phyloP scores from a whole-genome alignment of 2,888 invertebrate genomes.

The Lapara coniferarum region DNA sequence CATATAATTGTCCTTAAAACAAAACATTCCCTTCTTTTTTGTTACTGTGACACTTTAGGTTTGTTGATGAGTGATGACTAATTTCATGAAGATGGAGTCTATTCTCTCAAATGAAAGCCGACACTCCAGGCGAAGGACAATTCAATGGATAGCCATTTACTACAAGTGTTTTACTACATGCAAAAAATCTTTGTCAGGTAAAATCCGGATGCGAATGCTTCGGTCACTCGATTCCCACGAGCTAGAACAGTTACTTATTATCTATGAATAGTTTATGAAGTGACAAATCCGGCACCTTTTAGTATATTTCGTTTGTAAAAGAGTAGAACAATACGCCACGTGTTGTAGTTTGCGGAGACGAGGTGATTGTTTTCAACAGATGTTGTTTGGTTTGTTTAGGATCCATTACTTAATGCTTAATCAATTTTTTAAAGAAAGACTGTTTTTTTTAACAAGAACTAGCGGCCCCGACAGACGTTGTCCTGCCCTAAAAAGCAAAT shows the following conservation, averaged over 20 bases:
- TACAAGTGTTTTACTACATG: constrained; percentile 72
- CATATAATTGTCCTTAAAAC: neutral
- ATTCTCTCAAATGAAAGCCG: constrained; percentile 31
- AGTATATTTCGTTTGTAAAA: constrained; percentile 58
- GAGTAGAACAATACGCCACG: constrained; percentile 70
- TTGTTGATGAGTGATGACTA: neutral
- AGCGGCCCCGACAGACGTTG: no score
- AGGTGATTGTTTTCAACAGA: constrained; percentile 54
- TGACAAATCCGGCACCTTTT: constrained; percentile 68
- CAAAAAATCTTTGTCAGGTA: constrained; percentile 71
- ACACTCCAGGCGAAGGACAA: constrained; percentile 55
- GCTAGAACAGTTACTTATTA: constrained; percentile 54
- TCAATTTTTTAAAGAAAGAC: neutral
- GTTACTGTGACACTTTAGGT: neutral
- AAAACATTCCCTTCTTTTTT: neutral
- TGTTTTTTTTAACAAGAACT: no score
- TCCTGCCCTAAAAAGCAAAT: no score
- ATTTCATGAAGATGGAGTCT: constrained; percentile 28
- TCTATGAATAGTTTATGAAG: constrained; percentile 64
- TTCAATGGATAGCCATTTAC: constrained; percentile 68
- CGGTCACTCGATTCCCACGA: constrained; percentile 68
- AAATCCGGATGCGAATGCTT: constrained; percentile 76
- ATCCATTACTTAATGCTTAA: constrained; percentile 24
- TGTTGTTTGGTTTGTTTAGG: constrained; percentile 46
- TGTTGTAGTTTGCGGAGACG: constrained; percentile 50